Evolutionary conservation across 2,888 invertebrate genomes (phyloP).

Genomic region (Leptopilina myrica): DNA sequence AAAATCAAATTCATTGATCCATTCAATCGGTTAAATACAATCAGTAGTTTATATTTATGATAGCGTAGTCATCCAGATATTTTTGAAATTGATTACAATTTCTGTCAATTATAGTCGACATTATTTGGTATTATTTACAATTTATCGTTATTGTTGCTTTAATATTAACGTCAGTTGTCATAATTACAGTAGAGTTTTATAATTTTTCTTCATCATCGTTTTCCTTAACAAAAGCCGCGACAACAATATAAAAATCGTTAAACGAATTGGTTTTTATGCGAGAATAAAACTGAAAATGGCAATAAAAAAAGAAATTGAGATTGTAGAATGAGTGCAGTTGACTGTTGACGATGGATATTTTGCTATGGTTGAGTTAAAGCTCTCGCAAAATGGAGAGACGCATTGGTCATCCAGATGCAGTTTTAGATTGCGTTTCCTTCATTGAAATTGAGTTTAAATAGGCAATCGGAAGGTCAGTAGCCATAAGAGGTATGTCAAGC

Average conservation of each 20-base stretch:
- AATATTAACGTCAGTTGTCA: too few species aligned
- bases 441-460: conserved; percentile 54
- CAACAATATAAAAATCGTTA: neutral
- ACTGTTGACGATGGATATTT: conserved; percentile 48
- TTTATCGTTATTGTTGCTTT: too few species aligned
- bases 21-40: too few species aligned
- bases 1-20: too few species aligned
- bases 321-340: conserved; percentile 55
- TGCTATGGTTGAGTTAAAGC: conserved; percentile 43
- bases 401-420: conserved; percentile 44
- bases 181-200: too few species aligned
- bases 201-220: too few species aligned
- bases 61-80: too few species aligned
- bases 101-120: too few species aligned
- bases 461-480: conserved; percentile 37
- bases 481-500: conserved; percentile 13
- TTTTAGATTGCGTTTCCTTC: conserved; percentile 54
- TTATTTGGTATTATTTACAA: too few species aligned
- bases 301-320: conserved; percentile 18
- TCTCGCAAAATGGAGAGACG: conserved; percentile 55
- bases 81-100: too few species aligned
- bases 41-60: too few species aligned
- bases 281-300: neutral
- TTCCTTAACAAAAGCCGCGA: neutral
- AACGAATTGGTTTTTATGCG: neutral